Evolutionary conservation across 2,113 vertebrate genomes (phyloP).

Genomic region (Prolemur simus): DNA sequence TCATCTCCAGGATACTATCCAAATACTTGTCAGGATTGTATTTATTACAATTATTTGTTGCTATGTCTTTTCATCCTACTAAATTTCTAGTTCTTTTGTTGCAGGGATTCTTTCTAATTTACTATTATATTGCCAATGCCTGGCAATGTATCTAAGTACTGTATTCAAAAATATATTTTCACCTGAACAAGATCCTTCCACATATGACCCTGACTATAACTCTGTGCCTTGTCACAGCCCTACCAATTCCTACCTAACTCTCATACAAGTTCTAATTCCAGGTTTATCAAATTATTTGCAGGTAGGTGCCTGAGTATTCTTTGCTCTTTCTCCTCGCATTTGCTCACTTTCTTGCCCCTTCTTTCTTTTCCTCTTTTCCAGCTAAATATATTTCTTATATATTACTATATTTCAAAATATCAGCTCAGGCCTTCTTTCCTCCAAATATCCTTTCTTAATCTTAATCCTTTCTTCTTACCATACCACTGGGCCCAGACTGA

Average conservation of each 20-base stretch:
- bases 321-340: neutral
- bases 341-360: neutral
- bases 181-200: neutral
- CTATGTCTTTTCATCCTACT: neutral
- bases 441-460: neutral
- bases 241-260: neutral
- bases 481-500: neutral
- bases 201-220: neutral
- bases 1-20: constrained; percentile 5
- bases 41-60: neutral
- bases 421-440: neutral
- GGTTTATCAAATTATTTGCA: neutral
- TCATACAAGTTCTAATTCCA: neutral
- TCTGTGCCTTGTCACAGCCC: neutral
- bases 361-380: neutral
- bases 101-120: neutral
- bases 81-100: neutral
- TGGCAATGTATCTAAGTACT: neutral
- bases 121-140: neutral
- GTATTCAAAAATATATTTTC: neutral
- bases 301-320: neutral
- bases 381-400: neutral
- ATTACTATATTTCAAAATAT: neutral
- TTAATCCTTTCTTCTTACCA: neutral
- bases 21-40: neutral